Evolutionary conservation across 2,113 vertebrate species (phyloP).

Genomic region (Colius striatus): DNA sequence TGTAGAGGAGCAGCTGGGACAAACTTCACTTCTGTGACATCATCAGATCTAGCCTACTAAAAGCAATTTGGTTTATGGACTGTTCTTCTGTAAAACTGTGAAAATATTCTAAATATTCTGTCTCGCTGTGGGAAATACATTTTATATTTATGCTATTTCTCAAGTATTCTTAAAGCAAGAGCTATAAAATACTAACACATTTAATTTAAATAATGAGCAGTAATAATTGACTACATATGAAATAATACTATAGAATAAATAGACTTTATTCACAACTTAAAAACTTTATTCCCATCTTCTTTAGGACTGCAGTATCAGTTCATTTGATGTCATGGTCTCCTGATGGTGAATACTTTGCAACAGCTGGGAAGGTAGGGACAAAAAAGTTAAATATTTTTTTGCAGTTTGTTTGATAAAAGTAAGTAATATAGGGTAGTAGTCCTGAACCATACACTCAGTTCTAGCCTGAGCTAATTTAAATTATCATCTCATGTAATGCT

Average conservation of each 20-base stretch:
- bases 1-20: neutral
- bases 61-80: neutral
- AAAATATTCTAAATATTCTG: neutral
- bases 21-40: neutral
- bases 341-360: conserved; percentile 98
- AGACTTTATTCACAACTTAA: neutral
- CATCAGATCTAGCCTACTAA: neutral
- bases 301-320: conserved; percentile 93
- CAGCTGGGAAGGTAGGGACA: conserved; percentile 90
- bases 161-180: neutral
- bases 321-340: conserved; percentile 95
- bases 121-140: neutral
- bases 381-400: neutral
- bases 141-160: neutral
- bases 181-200: neutral
- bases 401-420: neutral
- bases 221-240: neutral
- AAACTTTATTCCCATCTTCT: neutral
- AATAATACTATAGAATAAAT: neutral
- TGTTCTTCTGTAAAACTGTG: neutral
- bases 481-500: neutral
- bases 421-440: neutral
- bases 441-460: neutral
- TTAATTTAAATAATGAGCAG: neutral
- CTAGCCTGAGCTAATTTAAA: neutral